These are phyloP conservation scores for Aricia artaxerxes DNA, from an alignment of 2,888 invertebrate species.

Conservation along the genomic window DNA sequence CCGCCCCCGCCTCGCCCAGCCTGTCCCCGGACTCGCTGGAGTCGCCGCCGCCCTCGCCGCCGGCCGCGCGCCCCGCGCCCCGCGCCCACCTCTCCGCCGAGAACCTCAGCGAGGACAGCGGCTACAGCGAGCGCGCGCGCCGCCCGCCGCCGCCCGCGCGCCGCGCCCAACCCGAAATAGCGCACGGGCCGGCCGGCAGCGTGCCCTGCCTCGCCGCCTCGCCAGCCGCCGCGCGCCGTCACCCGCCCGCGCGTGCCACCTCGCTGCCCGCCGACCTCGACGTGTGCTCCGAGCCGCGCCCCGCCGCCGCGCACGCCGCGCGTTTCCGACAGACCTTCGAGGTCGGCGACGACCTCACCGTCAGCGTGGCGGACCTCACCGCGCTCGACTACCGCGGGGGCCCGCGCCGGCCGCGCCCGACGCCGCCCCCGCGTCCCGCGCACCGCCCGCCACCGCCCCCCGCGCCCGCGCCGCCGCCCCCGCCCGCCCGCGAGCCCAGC, in stretches of 20 bases:
- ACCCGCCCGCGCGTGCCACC: conserved; percentile 69
- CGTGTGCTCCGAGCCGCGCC: conserved; percentile 76
- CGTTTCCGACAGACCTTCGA: conserved; percentile 74
- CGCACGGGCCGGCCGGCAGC: conserved; percentile 61
- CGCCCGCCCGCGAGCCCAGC: conserved; percentile 68
- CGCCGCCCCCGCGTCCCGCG: conserved; percentile 49
- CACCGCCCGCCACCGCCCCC: conserved; percentile 57
- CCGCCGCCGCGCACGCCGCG: conserved; percentile 60
- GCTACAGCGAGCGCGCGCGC: conserved; percentile 83
- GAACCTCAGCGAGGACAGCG: conserved; percentile 90
- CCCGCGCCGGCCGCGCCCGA: conserved; percentile 60
- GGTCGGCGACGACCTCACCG: conserved; percentile 75
- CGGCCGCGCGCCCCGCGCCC: conserved; percentile 60
- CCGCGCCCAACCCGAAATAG: conserved; percentile 63
- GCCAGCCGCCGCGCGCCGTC: conserved; percentile 61
- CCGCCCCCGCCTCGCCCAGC: conserved; percentile 69
- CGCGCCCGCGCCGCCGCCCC: conserved; percentile 49
- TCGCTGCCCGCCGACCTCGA: conserved; percentile 85
- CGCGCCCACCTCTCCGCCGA: conserved; percentile 84
- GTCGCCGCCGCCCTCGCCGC: conserved; percentile 67
- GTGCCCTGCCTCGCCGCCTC: conserved; percentile 63
- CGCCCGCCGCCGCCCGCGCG: conserved; percentile 60
- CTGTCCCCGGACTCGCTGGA: conserved; percentile 75
- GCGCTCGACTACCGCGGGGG: conserved; percentile 78
- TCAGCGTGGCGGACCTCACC: conserved; percentile 83